Base-by-base conservation (phyloP, 2,888 invertebrate genomes). In the Crocallis elinguaria region DNA sequence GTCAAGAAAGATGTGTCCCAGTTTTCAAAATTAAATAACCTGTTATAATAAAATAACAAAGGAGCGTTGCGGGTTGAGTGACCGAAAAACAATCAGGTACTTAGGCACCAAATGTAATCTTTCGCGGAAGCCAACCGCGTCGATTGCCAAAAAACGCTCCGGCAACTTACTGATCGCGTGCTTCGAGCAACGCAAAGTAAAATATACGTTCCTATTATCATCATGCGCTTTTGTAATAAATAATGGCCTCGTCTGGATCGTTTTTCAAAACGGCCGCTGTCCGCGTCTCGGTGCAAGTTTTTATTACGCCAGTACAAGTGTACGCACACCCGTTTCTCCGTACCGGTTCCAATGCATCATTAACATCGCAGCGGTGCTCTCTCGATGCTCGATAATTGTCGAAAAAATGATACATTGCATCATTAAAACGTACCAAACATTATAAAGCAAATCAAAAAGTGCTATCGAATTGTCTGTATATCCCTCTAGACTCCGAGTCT, bases 41-140 rank as follows among this genome's bases (percentile, higher is more conserved):
- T 72, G 78, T 75, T 73, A 67, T 72, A 75, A 78, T 75, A 81
- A 80, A 76, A 74, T 69, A 77, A 80, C 75, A 79, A 79, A 81
- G 75, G 70, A 66, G 70, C 69, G 64, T 66, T 60, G 52, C 56
- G 64, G 72, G 89, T 87, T 74, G 77, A 85, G 54, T 82, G 88
- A 85, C 89, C 90, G 84, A 77, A 78, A 86, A 84, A 88, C 87
- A 90, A 89, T 87, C 87, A 78, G 75, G 83, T 82, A 88, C 87
- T 88, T 84, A 84, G 84, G 79, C 79, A 75, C 82, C 76, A 76
- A 88, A 84, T 78, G 82, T 79, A 84, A 88, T 88, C 84, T 79
- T 90, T 89, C 88, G 73, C 75, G 77, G 90, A 88, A 88, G 82
- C 79, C 83, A 63, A 70, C 75, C 79, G 77, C 79, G 71, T 65